Conservation (phyloP, 2,113 vertebrate genomes). For the Dolichallabes microphthalmus region DNA sequence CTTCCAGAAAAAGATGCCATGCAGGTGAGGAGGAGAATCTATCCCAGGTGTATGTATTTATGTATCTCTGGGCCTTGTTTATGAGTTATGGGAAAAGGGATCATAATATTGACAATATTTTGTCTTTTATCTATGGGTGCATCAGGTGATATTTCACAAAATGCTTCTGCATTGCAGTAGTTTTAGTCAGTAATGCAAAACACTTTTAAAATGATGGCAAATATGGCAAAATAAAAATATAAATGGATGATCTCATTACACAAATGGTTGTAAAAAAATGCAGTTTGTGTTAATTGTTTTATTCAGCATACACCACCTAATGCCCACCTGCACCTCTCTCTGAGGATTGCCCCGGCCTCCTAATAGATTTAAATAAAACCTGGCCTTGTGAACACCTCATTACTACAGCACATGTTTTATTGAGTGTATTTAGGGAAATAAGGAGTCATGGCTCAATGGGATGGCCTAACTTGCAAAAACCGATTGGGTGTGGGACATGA, state of each 20-base stretch:
- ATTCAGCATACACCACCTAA: slow-evolving; percentile 72
- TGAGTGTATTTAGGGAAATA: slow-evolving; percentile 81
- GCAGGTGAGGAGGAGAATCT: too few species aligned
- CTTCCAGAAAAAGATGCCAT: too few species aligned
- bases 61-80: too few species aligned
- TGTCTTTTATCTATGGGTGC: neutral
- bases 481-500: slow-evolving; percentile 74
- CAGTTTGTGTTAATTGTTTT: slow-evolving; percentile 81
- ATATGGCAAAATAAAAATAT: neutral
- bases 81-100: too few species aligned
- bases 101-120: too few species aligned
- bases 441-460: slow-evolving; percentile 76
- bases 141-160: neutral
- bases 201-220: neutral
- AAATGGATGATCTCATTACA: neutral
- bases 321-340: slow-evolving; percentile 16
- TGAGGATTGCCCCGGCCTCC: slow-evolving; percentile 58
- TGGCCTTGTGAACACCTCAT: slow-evolving; percentile 89
- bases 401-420: slow-evolving; percentile 88
- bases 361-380: slow-evolving; percentile 88
- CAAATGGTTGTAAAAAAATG: neutral
- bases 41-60: too few species aligned
- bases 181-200: neutral
- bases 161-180: neutral
- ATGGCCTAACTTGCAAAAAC: slow-evolving; percentile 80